Evolutionary conservation across 2,888 invertebrate genomes (phyloP), one percentile per base, ranked within the genome.

Genomic region (Entomobrya multifasciata): DNA sequence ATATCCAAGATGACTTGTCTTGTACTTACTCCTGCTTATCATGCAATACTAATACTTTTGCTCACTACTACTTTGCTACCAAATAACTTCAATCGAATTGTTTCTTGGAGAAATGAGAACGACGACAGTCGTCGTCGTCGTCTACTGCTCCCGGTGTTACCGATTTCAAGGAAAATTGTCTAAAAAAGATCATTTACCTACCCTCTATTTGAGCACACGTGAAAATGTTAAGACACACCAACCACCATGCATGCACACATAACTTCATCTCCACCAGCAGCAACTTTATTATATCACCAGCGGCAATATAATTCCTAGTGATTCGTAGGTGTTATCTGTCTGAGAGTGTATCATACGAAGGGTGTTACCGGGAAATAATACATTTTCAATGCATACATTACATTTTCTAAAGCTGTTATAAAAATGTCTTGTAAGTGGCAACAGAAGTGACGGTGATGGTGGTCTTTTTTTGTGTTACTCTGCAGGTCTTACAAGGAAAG

Each of bases 321-420:
- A 47, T 70, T 70, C 70, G 47, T 49, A 70, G 70, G 44, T 47
- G 22, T n/a, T n/a, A n/a, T n/a, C n/a, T n/a, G n/a, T n/a, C n/a
- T n/a, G n/a, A n/a, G n/a, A n/a, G n/a, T n/a, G 49, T 47, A 47
- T 44, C 44, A 65, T 52, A 25, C n/a, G n/a, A n/a, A 20, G 52
- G 57, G 70, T 62, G 65, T 52, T 83, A 83, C 83, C 65, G 47
- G 76, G 83, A 83, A 83, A 55, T 76, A 76, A 83, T 52, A 57
- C 74, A 65, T 52, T 70, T 65, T 65, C 83, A 76, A 83, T 83
- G 83, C 83, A 83, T 83, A 77, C 62, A 76, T 65, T 83, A 76
- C 72, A n/a, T 70, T 70, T n/a, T 65, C 17, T 65, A 36, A 10
- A 65, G 13, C 81, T 70, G 70, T 55, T 70, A 81, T 81, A 82